Evolutionary conservation across 2,113 vertebrate genomes (phyloP).

Genomic region (Scortum barcoo): DNA sequence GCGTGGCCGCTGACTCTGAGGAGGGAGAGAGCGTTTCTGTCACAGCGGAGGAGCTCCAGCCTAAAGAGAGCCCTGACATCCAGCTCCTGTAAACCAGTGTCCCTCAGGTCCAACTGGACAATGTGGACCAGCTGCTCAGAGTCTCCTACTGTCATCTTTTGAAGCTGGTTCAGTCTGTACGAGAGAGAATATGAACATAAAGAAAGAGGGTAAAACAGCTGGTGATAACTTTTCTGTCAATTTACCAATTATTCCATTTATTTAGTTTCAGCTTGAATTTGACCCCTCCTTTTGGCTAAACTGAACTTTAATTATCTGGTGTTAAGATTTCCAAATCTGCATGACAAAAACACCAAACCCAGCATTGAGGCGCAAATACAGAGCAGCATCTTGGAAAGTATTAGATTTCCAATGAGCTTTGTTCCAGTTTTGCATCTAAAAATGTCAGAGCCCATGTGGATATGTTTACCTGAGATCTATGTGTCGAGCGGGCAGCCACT

Average conservation of each 20-base stretch:
- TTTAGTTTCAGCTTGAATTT: not conserved
- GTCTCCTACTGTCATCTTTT: slow-evolving; percentile 78
- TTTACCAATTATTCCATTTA: not conserved
- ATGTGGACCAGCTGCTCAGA: slow-evolving; percentile 90
- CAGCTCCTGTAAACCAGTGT: slow-evolving; percentile 90
- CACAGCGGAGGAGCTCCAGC: slow-evolving; percentile 95
- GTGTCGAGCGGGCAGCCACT: slow-evolving; percentile 90
- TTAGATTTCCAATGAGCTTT: slow-evolving; percentile 4
- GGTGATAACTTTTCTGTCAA: not conserved
- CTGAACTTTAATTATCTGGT: not conserved
- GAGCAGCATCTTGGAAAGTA: slow-evolving; percentile 4
- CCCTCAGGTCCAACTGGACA: slow-evolving; percentile 92
- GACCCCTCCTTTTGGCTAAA: not conserved
- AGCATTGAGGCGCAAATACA: not conserved
- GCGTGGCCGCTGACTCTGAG: slow-evolving; percentile 88
- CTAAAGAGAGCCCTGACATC: slow-evolving; percentile 89
- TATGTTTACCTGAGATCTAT: slow-evolving; percentile 91
- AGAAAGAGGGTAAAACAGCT: not conserved
- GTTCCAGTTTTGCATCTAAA: slow-evolving; percentile 24
- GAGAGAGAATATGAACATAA: not conserved
- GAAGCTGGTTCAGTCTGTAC: slow-evolving; percentile 90
- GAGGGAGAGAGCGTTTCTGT: slow-evolving; percentile 89
- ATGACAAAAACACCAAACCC: not conserved
- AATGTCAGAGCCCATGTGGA: not conserved
- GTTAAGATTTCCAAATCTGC: slow-evolving; percentile 5